Base-by-base conservation (phyloP, 53 echinoderm and acorn worm genomes). In the Luidia sarsii region DNA sequence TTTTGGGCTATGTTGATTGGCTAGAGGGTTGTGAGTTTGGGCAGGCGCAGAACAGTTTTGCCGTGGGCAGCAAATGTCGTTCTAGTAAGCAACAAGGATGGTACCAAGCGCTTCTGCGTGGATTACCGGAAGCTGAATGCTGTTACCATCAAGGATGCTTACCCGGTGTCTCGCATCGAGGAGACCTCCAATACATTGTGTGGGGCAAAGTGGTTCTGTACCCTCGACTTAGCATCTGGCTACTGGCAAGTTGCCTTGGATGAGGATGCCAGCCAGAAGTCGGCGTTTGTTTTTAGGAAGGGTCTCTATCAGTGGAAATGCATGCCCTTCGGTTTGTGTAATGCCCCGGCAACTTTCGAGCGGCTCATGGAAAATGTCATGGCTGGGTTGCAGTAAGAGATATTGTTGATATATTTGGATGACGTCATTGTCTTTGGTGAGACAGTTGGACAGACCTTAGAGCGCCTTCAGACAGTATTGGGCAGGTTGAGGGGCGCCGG, bases 181-280 rank as follows among this genome's bases (percentile, higher is more conserved):
- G 71, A 70, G 36, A 32, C 19, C 18, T 33, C 33, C 4, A 22
- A 61, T 33, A 15, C 61, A 33, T 22, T 61, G 10, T 31, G 32
- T 10, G 61, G 61, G 15, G 18, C 61, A 18, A 18, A 61, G 33
- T 61, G 33, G 61, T 61, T 61, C 33, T 61, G 32, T 18, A 61
- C 32, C 11, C 33, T 61, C 10, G 61, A 61, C n/a, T n/a, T n/a
- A n/a, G n/a, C n/a, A n/a, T n/a, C n/a, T n/a, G n/a, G n/a, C n/a
- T n/a, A n/a, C n/a, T 79, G 79, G 87, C 87, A 87, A 23, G 72
- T 81, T 1, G 71, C 81, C 16, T 34, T 87, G 11, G 65, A n/a
- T n/a, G n/a, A n/a, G n/a, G n/a, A n/a, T n/a, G n/a, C n/a, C n/a
- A n/a, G n/a, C n/a, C n/a, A n/a, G n/a, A n/a, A n/a, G n/a, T n/a